phyloP scores from a whole-genome alignment of 2,888 invertebrate genomes.

The Pristionchus entomophagus region DNA sequence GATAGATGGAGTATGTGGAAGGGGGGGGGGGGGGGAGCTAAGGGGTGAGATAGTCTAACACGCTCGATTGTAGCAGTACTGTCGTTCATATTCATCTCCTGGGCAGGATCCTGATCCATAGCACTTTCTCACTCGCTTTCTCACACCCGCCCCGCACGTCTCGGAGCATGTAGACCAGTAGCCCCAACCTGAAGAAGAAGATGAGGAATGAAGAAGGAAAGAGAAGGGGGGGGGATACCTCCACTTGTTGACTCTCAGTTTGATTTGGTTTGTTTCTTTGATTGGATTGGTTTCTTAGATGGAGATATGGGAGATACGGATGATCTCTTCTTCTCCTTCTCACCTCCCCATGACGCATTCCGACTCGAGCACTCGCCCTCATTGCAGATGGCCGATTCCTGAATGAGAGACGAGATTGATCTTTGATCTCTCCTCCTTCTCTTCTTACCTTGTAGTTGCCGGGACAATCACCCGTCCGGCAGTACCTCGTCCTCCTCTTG shows the following conservation, averaged over 20 bases:
- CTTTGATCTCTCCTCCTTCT: neutral
- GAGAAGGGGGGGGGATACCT: neutral
- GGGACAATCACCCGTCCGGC: conserved; percentile 70
- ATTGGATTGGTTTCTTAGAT: conserved; percentile 34
- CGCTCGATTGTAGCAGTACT: conserved; percentile 64
- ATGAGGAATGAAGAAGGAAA: neutral
- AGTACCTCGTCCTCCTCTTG: conserved; percentile 69
- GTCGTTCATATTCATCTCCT: conserved; percentile 71
- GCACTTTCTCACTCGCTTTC: conserved; percentile 74
- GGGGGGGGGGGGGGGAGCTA: neutral
- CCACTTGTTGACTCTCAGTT: neutral
- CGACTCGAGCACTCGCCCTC: conserved; percentile 67
- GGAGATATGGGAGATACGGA: neutral
- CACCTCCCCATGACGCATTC: conserved; percentile 75
- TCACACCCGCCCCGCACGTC: conserved; percentile 71
- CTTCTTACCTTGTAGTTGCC: conserved; percentile 61
- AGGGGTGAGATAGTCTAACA: conserved; percentile 51
- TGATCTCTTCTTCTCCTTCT: conserved; percentile 47
- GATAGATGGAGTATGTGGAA: neutral
- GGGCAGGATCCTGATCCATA: conserved; percentile 72
- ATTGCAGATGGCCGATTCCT: conserved; percentile 71
- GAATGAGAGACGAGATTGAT: neutral
- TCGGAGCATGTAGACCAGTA: conserved; percentile 73
- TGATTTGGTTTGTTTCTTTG: conserved; percentile 8
- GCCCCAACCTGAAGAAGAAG: conserved; percentile 72